Evolutionary conservation across 2,113 vertebrate genomes (phyloP).

Genomic region (Sebastes schlegelii): DNA sequence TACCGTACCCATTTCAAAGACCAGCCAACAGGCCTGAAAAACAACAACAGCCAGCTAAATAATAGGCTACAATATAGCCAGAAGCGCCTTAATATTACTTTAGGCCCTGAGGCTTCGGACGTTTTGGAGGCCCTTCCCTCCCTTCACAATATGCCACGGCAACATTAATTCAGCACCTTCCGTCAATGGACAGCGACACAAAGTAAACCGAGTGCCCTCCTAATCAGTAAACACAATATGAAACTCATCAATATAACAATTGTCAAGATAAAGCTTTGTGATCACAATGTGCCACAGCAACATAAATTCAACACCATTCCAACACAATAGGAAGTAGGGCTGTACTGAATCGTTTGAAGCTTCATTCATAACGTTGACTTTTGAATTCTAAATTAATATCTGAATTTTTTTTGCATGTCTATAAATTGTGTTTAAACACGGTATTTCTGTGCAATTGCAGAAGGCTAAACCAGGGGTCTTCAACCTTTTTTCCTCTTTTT

Average conservation of each 20-base stretch:
- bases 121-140: not conserved
- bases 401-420: not conserved
- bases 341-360: too few relatives aligned
- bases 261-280: too few relatives aligned
- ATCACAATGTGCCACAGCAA: too few relatives aligned
- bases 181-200: not conserved
- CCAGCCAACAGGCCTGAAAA: not conserved
- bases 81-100: not conserved
- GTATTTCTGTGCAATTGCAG: not conserved
- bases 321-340: too few relatives aligned
- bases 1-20: not conserved
- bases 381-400: not conserved
- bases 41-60: slow-evolving; percentile 2
- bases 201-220: not conserved
- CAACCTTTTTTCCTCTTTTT: too few relatives aligned
- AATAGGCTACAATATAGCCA: not conserved
- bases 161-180: not conserved
- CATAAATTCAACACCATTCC: too few relatives aligned
- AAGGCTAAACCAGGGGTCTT: not conserved
- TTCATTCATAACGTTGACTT: not conserved
- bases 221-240: not conserved
- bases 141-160: not conserved
- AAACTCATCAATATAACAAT: not conserved
- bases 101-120: not conserved
- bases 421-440: not conserved